A percentile compares a stretch with the other conserved stretches of the same genome.
Conservation (phyloP, 2,113 vertebrate genomes). For the Ochotona princeps region DNA sequence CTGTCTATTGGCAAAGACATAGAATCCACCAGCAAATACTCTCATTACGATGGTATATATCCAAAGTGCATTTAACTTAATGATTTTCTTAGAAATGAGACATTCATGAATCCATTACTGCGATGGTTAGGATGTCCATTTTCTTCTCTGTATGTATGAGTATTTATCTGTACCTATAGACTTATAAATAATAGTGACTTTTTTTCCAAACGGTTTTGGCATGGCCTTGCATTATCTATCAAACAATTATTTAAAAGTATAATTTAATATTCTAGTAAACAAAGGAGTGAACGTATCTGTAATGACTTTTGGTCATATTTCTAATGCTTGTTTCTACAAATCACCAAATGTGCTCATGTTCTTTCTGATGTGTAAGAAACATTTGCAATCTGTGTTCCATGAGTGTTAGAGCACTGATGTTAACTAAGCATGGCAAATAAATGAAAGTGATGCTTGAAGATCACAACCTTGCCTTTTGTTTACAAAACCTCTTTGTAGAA, state of each 20-base stretch:
- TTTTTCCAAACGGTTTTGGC: not conserved
- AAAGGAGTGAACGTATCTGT: not conserved
- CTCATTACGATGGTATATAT: not conserved
- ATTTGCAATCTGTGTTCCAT: not conserved
- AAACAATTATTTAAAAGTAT: not conserved
- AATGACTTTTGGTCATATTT: not conserved
- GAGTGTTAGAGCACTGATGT: not conserved
- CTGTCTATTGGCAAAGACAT: constrained; percentile 17
- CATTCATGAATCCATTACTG: not conserved
- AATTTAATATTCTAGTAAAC: not conserved
- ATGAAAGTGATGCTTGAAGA: not conserved
- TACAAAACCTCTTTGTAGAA: not conserved
- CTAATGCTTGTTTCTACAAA: not conserved
- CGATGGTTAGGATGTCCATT: not conserved
- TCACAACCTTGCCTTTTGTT: not conserved
- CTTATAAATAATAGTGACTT: not conserved
- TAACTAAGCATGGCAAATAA: not conserved
- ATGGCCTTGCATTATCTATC: not conserved
- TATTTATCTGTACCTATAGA: not conserved
- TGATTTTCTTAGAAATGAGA: constrained; percentile 14
- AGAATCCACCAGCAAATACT: not conserved
- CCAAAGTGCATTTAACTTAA: not conserved
- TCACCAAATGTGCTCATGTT: not conserved
- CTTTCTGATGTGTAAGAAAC: not conserved
- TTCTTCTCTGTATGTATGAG: not conserved